Conservation (phyloP, 1,140 invertebrate species). For the Hylyphantes graminicola region DNA sequence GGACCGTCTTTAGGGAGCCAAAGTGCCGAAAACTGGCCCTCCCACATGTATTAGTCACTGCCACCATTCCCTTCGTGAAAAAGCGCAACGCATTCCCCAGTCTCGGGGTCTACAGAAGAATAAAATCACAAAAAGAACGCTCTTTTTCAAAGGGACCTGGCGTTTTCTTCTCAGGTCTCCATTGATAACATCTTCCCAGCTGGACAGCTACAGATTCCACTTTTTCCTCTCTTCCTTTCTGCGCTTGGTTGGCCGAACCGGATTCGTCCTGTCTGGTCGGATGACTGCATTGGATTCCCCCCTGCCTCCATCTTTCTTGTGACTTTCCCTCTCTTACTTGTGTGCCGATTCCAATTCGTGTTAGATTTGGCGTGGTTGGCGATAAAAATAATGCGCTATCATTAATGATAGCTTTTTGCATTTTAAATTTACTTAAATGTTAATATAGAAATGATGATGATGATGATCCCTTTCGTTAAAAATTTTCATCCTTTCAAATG, state of each 20-base stretch:
- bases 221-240: slow-evolving; percentile 23
- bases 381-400: not conserved
- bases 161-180: slow-evolving; percentile 37
- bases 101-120: not conserved
- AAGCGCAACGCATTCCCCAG: not conserved
- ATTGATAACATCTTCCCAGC: slow-evolving; percentile 54
- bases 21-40: too few relatives aligned
- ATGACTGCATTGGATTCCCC: slow-evolving; percentile 48
- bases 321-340: not conserved
- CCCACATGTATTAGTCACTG: too few relatives aligned
- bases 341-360: too few relatives aligned
- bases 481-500: too few relatives aligned
- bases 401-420: too few relatives aligned
- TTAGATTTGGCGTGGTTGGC: not conserved
- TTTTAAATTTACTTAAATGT: too few relatives aligned
- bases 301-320: not conserved
- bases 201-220: slow-evolving; percentile 16
- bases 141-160: slow-evolving; percentile 24
- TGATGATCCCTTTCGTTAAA: too few relatives aligned
- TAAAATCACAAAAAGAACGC: slow-evolving; percentile 7
- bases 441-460: too few relatives aligned
- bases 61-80: too few relatives aligned
- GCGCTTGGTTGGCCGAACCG: slow-evolving; percentile 53
- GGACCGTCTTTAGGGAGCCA: too few relatives aligned
- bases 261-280: slow-evolving; percentile 56